phyloP scores from a whole-genome alignment of 2,888 invertebrate genomes.

The Lamellibrachia columna region DNA sequence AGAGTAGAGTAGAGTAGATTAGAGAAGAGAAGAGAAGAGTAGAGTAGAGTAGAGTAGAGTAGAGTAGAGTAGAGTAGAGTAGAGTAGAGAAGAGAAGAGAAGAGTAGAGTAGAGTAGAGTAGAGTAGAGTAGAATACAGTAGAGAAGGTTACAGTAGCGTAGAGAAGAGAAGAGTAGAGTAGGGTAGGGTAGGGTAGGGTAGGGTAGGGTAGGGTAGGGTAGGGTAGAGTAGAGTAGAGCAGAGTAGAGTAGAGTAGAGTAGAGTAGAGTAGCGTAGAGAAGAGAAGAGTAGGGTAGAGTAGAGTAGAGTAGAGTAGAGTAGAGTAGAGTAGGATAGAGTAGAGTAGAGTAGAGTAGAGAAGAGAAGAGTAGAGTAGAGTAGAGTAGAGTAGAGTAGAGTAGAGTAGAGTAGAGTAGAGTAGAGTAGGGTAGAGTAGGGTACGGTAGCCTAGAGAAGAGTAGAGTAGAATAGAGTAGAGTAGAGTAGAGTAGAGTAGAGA shows the following conservation, averaged over 20 bases:
- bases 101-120: conserved; percentile 19
- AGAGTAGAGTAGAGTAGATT: no score
- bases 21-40: no score
- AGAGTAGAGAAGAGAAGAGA: conserved; percentile 8
- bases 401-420: conserved; percentile 19
- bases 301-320: conserved; percentile 19
- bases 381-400: conserved; percentile 19
- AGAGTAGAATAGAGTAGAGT: conserved; percentile 17
- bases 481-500: conserved; percentile 17
- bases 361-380: conserved; percentile 17
- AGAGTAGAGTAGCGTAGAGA: no score
- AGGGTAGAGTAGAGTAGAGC: background rate
- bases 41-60: conserved; percentile 19
- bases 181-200: conserved; percentile 3
- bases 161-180: conserved; percentile 14
- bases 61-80: conserved; percentile 19
- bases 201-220: conserved; percentile 3
- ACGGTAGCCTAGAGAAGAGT: no score
- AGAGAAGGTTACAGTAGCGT: no score
- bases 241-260: conserved; percentile 17
- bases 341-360: conserved; percentile 17
- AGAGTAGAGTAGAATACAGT: no score
- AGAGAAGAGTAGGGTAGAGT: conserved; percentile 16
- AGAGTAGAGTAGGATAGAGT: conserved; percentile 16
- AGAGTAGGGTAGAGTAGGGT: conserved; percentile 17